Base-by-base conservation (phyloP, 2,113 vertebrate species). In the Austrofundulus limnaeus region DNA sequence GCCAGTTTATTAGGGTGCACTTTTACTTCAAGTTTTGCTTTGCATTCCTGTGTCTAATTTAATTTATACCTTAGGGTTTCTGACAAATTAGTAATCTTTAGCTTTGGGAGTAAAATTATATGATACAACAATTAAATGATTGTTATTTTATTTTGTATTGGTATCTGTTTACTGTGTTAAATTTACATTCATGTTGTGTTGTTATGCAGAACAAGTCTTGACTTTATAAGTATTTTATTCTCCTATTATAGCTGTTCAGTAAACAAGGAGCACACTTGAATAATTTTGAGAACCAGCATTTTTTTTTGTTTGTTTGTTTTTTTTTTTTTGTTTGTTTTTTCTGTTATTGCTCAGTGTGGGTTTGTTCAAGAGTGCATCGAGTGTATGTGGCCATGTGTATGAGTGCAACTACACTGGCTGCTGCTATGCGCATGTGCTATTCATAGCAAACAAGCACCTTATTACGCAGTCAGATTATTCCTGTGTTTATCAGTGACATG, bases 401-500 rank as follows among this genome's bases (percentile, higher is more conserved):
- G 10, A 9, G 6, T 45, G 60, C 28, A 20, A 31, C 39, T 70
- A 47, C 8, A 17, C 19, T 38, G 54, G 55, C 13, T 39, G 47
- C 56, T 46, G 66, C 61, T 20, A 49, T 34, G 39, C 10, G 19
- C 55, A 65, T 69, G 72, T 62, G 60, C 68, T 59, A 10, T 43
- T 66, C 47, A 55, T 38, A 76, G 67, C 75, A 85, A 71, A 70
- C 62, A 46, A 51, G 75, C 53, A 67, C 65, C 80, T 76, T 81
- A 80, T 81, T 86, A 77, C 63, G 61, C 75, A 74, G 76, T 86
- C 84, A 75, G 83, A 81, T 80, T 77, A 81, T 50, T 49, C 49
- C 71, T 37, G 45, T 74, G 81, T 87, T 85, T 84, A 84, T 83
- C 88, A 77, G 77, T 47, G 64, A 58, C 69, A 64, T 84, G 84